Evolutionary conservation across 2,113 vertebrate species (phyloP).

Genomic region (Sula dactylatra): DNA sequence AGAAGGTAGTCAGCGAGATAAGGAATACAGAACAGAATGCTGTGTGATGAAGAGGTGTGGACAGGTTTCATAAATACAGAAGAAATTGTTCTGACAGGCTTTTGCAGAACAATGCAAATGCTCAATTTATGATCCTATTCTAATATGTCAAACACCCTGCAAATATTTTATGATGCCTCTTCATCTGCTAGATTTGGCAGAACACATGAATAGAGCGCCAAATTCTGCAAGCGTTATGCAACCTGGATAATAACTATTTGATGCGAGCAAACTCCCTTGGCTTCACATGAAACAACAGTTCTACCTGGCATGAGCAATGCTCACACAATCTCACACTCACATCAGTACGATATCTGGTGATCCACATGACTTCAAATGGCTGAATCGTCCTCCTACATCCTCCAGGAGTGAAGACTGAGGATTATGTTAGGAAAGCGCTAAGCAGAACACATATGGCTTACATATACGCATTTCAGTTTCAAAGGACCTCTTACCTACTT

Average conservation of each 20-base stretch:
- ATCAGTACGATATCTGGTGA: background rate
- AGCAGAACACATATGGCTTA: background rate
- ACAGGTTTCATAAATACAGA: background rate
- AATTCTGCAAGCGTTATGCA: background rate
- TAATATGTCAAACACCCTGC: background rate
- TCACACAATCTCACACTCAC: background rate
- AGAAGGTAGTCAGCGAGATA: background rate
- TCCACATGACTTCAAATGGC: background rate
- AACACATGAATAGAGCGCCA: background rate
- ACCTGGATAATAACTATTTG: background rate
- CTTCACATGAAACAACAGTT: background rate
- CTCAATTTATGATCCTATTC: background rate
- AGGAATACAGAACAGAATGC: background rate
- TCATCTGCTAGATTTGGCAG: background rate
- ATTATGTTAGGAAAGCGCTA: background rate
- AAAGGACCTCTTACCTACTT: constrained; percentile 20
- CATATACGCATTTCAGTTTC: background rate
- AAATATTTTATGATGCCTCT: background rate
- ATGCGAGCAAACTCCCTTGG: background rate
- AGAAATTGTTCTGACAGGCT: background rate
- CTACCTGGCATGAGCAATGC: background rate
- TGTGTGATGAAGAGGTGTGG: background rate
- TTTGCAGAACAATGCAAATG: background rate
- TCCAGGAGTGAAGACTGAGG: background rate
- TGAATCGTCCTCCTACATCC: background rate